Evolutionary conservation across 1,140 invertebrate genomes (phyloP).

Genomic region (Eciton burchellii): DNA sequence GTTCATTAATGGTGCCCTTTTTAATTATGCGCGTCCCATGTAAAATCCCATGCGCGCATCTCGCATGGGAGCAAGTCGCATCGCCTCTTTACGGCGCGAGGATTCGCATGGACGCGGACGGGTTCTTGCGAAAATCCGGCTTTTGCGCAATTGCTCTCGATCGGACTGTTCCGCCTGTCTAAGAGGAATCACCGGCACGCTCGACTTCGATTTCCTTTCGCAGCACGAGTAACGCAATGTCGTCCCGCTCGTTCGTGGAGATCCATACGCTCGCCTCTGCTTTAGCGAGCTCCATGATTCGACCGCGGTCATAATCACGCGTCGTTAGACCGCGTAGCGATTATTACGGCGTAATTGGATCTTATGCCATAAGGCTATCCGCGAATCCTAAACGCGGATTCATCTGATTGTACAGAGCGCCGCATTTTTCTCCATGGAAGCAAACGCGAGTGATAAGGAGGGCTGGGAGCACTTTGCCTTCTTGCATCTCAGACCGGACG

Average conservation of each 20-base stretch:
- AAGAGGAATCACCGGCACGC: constrained; percentile 23
- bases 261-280: constrained; percentile 3
- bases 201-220: constrained; percentile 57
- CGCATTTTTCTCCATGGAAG: too few species aligned
- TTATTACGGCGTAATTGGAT: constrained; percentile 1
- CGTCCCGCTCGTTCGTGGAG: not conserved
- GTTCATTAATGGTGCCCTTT: constrained; percentile 66
- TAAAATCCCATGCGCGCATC: constrained; percentile 56
- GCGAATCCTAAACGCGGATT: too few species aligned
- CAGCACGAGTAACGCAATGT: constrained; percentile 18
- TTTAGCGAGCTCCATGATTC: constrained; percentile 4
- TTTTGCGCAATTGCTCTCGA: constrained; percentile 62
- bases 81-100: constrained; percentile 15
- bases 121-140: constrained; percentile 64
- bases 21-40: constrained; percentile 57
- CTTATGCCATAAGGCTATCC: not conserved
- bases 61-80: constrained; percentile 43
- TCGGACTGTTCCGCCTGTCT: constrained; percentile 46
- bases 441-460: not conserved
- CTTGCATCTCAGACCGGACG: not conserved
- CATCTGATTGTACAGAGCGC: too few species aligned
- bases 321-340: constrained; percentile 4
- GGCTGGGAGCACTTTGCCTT: not conserved
- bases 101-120: constrained; percentile 51
- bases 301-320: too few species aligned